phyloP scores from a whole-genome alignment of 23 tunicate species.

The Ascidia mentula region DNA sequence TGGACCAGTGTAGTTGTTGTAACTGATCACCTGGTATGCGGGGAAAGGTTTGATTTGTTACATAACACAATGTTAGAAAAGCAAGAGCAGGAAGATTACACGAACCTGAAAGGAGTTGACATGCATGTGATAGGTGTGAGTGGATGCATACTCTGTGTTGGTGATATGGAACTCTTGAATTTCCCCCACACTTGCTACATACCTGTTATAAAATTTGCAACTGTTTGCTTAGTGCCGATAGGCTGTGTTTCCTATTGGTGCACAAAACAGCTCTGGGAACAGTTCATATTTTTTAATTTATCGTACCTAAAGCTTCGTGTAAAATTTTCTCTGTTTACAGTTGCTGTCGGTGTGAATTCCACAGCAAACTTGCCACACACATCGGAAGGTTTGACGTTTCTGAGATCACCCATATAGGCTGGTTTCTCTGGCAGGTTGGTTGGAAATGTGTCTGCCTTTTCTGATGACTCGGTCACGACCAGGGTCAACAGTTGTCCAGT shows the following conservation, averaged over 20 bases:
- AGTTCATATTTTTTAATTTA: too few relatives aligned
- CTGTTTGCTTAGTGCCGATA: too few relatives aligned
- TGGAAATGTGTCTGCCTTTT: slow-evolving; percentile 11
- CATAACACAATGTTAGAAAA: not conserved
- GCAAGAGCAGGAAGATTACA: not conserved
- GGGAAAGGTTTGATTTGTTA: not conserved
- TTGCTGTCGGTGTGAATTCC: slow-evolving; percentile 54
- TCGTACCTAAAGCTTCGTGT: not conserved
- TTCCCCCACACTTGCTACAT: slow-evolving; percentile 11
- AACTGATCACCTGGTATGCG: slow-evolving; percentile 43
- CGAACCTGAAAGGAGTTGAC: slow-evolving; percentile 40
- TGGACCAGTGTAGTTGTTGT: slow-evolving; percentile 59
- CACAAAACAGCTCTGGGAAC: too few relatives aligned
- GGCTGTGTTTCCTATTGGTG: too few relatives aligned
- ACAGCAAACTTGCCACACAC: slow-evolving; percentile 40
- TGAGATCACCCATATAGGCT: slow-evolving; percentile 30
- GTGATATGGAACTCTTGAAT: slow-evolving; percentile 39
- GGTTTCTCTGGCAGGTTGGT: slow-evolving; percentile 33
- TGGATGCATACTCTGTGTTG: slow-evolving; percentile 38
- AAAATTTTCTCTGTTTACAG: slow-evolving; percentile 45
- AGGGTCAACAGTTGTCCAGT: slow-evolving; percentile 27
- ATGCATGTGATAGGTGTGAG: slow-evolving; percentile 56
- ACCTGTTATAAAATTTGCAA: too few relatives aligned
- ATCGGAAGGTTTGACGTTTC: slow-evolving; percentile 23
- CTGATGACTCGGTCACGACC: slow-evolving; percentile 15